Base-by-base conservation (phyloP, 2,888 invertebrate species). In the Thecocarcelia acutangulata region DNA sequence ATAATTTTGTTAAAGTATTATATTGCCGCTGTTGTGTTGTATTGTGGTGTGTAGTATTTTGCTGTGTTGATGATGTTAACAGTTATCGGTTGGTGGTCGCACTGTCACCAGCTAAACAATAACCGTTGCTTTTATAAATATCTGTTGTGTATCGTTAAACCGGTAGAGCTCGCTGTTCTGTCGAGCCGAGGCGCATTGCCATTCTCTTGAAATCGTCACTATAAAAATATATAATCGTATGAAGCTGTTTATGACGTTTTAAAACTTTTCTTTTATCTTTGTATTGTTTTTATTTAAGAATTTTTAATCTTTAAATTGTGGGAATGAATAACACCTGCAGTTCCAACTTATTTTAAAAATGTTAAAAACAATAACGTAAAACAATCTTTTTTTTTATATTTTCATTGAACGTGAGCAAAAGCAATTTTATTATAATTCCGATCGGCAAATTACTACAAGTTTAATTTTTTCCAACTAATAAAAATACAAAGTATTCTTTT, bases 101-200 rank as follows among this genome's bases (percentile, higher is more conserved):
- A 82, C 73, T 82, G 77, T 59, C 42, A 70, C 46, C 74, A 70
- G 54, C 52, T 40, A 33, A 74, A 75, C 84, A 85, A 85, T 83
- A 84, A 85, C 85, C 52, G 77, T 69, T 83, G 88, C 88, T 88
- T 88, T 88, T 88, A 88, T 88, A 88, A 88, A 79, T 59, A 80
- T 83, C 52, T 59, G 75, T 50, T 74, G 66, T 46, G 13, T 37
- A n/a, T 40, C 28, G 64, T 68, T 66, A 68, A 58, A 77, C 81
- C 77, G 79, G 74, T 74, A 74, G 56, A 40, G 37, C 21, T 48
- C 12, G 61, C 42, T 56, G 37, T 83, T 83, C 80, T 77, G 84
- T 83, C 82, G 82, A 74, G 81, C 80, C 77, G 69, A 74, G 81
- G 80, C 77, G 69, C 75, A 76, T 76, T 78, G 64, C 40, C 69